Percentiles rank a stretch among this genome's conserved stretches.
phyloP scores from a whole-genome alignment of 2,113 vertebrate genomes.

The Recurvirostra avosetta region DNA sequence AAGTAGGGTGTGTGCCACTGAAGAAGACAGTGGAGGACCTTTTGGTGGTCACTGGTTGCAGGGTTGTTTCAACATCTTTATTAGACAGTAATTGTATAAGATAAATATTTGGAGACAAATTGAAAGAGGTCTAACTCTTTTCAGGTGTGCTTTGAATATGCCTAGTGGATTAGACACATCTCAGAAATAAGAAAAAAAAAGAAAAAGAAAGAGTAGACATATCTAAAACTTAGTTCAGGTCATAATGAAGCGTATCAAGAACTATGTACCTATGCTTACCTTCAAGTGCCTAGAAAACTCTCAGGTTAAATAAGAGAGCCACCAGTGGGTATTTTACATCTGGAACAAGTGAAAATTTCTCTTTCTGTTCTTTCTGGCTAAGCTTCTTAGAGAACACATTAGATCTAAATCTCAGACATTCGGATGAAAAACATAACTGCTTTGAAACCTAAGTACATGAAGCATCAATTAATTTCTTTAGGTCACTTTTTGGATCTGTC shows the following conservation, averaged over 20 bases:
- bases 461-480: not conserved
- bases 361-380: not conserved
- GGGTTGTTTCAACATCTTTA: accelerated
- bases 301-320: not conserved
- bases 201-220: not conserved
- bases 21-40: not conserved
- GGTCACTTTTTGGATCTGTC: not conserved
- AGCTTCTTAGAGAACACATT: not conserved
- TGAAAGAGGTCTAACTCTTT: not conserved
- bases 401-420: not conserved
- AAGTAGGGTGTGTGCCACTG: not conserved
- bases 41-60: not conserved
- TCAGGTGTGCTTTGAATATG: not conserved
- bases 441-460: not conserved
- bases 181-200: not conserved
- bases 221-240: not conserved
- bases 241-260: not conserved
- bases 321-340: not conserved
- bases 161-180: not conserved
- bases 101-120: not conserved
- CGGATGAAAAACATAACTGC: not conserved
- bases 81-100: not conserved
- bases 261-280: not conserved
- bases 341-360: not conserved
- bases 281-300: not conserved